Conservation (phyloP, 2,113 vertebrate species). For the Holacanthus passer region DNA sequence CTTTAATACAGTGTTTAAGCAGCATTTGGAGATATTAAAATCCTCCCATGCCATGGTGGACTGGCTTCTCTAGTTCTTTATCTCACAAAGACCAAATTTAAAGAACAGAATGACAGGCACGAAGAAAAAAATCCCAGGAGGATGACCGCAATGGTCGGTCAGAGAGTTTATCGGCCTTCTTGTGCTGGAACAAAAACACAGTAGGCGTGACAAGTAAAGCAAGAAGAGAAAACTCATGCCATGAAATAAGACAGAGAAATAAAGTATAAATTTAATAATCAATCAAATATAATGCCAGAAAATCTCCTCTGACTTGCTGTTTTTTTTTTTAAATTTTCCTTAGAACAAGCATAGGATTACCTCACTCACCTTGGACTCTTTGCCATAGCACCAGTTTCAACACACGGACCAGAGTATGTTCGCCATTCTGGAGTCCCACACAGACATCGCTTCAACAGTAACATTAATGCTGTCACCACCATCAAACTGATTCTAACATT, state of each 20-base stretch:
- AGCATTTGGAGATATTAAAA: not conserved
- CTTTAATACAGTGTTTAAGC: conserved; percentile 10
- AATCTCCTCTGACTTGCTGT: not conserved
- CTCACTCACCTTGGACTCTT: not conserved
- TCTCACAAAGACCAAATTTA: not conserved
- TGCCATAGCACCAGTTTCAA: not conserved
- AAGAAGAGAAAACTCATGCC: not conserved
- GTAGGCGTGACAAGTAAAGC: not conserved
- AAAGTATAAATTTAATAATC: not conserved
- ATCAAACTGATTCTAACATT: too few relatives aligned
- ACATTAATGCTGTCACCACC: not conserved
- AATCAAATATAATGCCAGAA: not conserved
- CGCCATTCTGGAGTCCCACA: not conserved
- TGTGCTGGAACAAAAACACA: not conserved
- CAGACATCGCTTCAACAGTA: not conserved
- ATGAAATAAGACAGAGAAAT: not conserved
- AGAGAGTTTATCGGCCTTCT: not conserved
- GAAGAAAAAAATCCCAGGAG: not conserved
- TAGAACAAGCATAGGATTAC: not conserved
- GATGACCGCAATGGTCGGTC: not conserved
- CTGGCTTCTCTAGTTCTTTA: not conserved
- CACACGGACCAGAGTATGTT: not conserved
- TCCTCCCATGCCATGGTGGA: not conserved
- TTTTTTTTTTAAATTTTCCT: not conserved
- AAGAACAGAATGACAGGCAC: not conserved